These are phyloP conservation scores for Luffia ferchaultella DNA, from an alignment of 2,888 invertebrate species.

Conservation along the genomic window DNA sequence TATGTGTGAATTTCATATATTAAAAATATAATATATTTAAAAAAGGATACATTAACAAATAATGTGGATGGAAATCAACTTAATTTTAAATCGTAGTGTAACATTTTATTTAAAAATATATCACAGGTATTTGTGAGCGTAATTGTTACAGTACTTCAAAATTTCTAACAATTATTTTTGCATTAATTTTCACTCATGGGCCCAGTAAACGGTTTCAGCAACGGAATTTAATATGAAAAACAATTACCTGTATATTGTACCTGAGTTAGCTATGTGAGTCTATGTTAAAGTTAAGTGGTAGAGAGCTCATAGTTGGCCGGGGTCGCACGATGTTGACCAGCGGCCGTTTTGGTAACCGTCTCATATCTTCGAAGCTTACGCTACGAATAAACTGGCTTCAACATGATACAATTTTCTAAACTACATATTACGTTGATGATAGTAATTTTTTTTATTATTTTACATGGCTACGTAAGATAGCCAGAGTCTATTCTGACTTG, in stretches of 20 bases:
- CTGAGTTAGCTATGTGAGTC: too few species aligned
- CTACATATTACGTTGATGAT: neutral
- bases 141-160: too few species aligned
- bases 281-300: neutral
- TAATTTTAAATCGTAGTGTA: too few species aligned
- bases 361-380: slow-evolving; percentile 24
- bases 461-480: too few species aligned
- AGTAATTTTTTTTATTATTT: too few species aligned
- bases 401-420: neutral
- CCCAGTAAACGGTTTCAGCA: neutral
- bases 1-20: neutral
- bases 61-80: too few species aligned
- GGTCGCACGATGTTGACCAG: slow-evolving; percentile 38
- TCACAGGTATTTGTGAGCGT: too few species aligned
- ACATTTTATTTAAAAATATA: too few species aligned
- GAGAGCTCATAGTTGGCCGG: neutral
- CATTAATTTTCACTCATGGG: neutral
- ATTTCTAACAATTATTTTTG: neutral
- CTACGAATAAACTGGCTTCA: neutral
- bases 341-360: slow-evolving; percentile 20
- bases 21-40: neutral
- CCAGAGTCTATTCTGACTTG: too few species aligned
- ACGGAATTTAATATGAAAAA: neutral
- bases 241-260: neutral
- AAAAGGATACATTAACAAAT: neutral